A percentile compares a stretch with the other conserved stretches of the same genome.
phyloP scores from a whole-genome alignment of 2,888 invertebrate species.

The Limenitis camilla region DNA sequence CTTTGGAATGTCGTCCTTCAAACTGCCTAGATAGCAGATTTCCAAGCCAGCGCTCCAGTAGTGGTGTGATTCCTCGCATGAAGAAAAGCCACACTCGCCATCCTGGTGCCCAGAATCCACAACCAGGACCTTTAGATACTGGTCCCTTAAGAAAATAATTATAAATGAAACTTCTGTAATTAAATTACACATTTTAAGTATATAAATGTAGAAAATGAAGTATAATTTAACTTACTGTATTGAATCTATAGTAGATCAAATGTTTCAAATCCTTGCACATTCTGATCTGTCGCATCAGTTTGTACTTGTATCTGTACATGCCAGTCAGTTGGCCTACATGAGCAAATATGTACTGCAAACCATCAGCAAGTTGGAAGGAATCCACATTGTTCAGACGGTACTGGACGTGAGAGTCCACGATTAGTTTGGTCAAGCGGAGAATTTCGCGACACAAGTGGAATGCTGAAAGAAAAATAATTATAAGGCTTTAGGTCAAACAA shows the following conservation, averaged over 20 bases:
- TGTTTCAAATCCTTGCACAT: constrained; percentile 99
- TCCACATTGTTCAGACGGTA: constrained; percentile 99
- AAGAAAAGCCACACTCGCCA: constrained; percentile 99
- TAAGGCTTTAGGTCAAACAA: no score
- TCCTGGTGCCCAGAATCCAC: constrained; percentile 98
- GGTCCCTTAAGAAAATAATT: constrained; percentile 79
- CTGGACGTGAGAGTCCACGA: constrained; percentile 99
- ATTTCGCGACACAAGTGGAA: constrained; percentile 99
- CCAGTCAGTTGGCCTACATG: constrained; percentile 99
- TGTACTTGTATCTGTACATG: constrained; percentile 99
- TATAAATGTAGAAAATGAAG: not conserved
- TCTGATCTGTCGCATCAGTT: constrained; percentile 97
- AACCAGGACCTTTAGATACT: constrained; percentile 98
- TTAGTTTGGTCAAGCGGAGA: constrained; percentile 96
- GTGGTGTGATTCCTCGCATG: constrained; percentile 98
- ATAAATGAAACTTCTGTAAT: not conserved
- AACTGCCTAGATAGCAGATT: constrained; percentile 98
- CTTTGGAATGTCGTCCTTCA: constrained; percentile 99
- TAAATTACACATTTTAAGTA: not conserved
- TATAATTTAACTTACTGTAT: constrained; percentile 82
- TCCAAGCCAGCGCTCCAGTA: constrained; percentile 99
- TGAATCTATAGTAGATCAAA: constrained; percentile 98
- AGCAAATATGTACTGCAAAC: constrained; percentile 98
- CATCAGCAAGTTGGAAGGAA: constrained; percentile 98
- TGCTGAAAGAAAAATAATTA: constrained; percentile 71